Evolutionary conservation across 2,113 vertebrate species (phyloP).

Genomic region (Numenius arquata): DNA sequence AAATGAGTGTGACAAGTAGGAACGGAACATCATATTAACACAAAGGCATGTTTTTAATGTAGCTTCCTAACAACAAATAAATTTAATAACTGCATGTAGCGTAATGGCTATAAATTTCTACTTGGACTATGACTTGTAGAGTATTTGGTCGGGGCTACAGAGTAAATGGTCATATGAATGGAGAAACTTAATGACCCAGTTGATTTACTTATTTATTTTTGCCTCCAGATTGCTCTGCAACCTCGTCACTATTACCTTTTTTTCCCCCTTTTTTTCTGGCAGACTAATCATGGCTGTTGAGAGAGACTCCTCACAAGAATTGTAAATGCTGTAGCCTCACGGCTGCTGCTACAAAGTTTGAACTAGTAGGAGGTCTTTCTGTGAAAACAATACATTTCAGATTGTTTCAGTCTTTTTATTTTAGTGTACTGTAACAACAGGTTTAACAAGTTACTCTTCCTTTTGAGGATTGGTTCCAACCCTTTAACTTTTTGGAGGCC

Average conservation of each 20-base stretch:
- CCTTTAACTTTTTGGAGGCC: not conserved
- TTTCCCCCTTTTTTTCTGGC: not conserved
- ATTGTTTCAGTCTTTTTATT: not conserved
- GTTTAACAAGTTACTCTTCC: not conserved
- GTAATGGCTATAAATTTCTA: not conserved
- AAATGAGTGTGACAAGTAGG: not conserved
- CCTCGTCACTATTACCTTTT: not conserved
- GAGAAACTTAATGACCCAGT: accelerated
- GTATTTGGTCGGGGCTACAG: not conserved
- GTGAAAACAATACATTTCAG: not conserved
- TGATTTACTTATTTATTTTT: not conserved
- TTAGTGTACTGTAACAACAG: not conserved
- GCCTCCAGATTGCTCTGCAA: not conserved
- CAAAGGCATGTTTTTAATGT: not conserved
- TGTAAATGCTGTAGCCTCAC: not conserved
- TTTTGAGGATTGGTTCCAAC: not conserved
- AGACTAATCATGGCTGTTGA: not conserved
- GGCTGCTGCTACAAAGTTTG: not conserved
- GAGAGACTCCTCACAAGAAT: not conserved
- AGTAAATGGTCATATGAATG: not conserved
- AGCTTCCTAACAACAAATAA: not conserved
- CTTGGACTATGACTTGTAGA: not conserved
- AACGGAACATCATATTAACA: not conserved
- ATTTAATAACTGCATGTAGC: not conserved
- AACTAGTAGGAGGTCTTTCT: not conserved